Conservation (phyloP, 2,113 vertebrate genomes). For the Gymnobelideus leadbeateri region DNA sequence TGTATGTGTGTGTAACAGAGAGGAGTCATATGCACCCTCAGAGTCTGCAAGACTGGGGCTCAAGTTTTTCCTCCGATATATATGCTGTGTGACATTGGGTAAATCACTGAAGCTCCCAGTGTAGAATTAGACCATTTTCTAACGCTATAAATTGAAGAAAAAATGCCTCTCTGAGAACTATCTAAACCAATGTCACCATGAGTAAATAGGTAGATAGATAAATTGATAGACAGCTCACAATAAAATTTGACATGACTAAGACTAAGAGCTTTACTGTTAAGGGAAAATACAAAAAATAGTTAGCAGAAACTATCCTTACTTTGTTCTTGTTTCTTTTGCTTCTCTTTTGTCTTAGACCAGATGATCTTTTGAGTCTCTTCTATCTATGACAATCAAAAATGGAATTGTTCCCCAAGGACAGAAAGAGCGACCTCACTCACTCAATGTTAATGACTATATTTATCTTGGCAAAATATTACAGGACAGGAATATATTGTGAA, state of each 20-base stretch:
- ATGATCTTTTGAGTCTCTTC: background rate
- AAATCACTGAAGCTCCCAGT: background rate
- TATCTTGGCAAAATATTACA: conserved; percentile 3
- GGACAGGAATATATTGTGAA: background rate
- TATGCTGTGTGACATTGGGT: background rate
- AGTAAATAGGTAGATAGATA: background rate
- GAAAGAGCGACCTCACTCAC: background rate
- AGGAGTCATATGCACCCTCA: background rate
- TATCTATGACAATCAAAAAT: background rate
- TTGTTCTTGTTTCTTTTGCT: background rate
- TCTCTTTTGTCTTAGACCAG: background rate
- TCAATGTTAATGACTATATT: background rate
- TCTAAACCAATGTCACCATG: background rate
- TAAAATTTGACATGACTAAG: background rate
- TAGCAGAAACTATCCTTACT: background rate
- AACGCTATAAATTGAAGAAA: background rate
- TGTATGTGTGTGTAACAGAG: too few relatives aligned
- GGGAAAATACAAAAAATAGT: background rate
- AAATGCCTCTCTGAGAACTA: background rate
- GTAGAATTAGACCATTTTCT: background rate
- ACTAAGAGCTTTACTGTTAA: background rate
- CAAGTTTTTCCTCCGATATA: background rate
- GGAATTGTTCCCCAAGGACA: background rate
- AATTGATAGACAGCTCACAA: too few relatives aligned
- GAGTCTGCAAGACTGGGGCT: background rate